Conservation (phyloP, 2,888 invertebrate species). For the Corythucha ciliata region DNA sequence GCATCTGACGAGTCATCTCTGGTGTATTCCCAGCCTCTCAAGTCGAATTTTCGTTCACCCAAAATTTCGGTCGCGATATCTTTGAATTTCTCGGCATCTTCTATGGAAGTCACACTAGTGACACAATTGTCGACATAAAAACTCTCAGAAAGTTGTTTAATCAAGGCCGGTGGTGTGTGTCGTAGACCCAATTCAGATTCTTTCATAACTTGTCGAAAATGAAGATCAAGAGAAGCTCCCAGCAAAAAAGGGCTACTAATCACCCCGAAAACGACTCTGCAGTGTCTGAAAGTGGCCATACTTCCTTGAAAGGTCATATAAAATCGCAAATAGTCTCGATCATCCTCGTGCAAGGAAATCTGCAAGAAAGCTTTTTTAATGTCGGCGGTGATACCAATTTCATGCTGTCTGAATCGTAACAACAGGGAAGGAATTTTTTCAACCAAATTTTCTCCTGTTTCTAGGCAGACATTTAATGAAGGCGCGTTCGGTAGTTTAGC, state of each 20-base stretch:
- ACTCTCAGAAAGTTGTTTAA: no score
- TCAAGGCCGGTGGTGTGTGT: no score
- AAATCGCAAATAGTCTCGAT: conserved; percentile 36
- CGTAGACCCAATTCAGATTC: no score
- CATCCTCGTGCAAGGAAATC: conserved; percentile 28
- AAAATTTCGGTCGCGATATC: conserved; percentile 3
- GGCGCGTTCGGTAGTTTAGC: no score
- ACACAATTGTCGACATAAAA: conserved; percentile 25
- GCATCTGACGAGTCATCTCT: no score
- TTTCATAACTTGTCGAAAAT: background rate
- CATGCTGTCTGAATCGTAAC: background rate
- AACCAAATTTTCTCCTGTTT: conserved; percentile 4
- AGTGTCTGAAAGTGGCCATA: conserved; percentile 15
- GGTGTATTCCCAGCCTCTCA: conserved; percentile 15
- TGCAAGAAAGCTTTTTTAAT: conserved; percentile 33
- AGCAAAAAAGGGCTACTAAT: conserved; percentile 20
- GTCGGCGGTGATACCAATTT: conserved; percentile 2
- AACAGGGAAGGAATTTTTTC: background rate
- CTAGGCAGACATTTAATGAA: no score
- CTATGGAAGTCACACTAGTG: background rate
- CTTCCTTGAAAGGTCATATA: conserved; percentile 30
- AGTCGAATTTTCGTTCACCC: conserved; percentile 10
- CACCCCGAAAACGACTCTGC: conserved; percentile 24
- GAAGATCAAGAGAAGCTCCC: conserved; percentile 15
- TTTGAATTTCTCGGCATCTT: conserved; percentile 10